phyloP scores from a whole-genome alignment of 2,113 vertebrate species.

The Gila orcuttii region DNA sequence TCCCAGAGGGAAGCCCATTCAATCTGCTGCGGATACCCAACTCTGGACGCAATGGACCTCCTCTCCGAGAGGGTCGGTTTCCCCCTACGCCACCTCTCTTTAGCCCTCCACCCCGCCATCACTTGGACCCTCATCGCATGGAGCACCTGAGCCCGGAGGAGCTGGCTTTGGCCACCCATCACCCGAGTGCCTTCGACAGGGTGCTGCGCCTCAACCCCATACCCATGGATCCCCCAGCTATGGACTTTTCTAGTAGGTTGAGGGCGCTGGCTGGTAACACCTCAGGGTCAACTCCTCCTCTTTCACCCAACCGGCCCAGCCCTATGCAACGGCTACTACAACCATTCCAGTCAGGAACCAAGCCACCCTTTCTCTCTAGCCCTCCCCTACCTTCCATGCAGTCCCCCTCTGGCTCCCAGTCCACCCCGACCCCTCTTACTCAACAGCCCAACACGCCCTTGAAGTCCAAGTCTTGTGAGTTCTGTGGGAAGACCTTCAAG shows the following conservation, averaged over 20 bases:
- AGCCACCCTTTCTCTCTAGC: slow-evolving; percentile 95
- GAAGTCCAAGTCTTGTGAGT: slow-evolving; percentile 99
- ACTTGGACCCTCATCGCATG: slow-evolving; percentile 96
- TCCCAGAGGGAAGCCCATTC: slow-evolving; percentile 99
- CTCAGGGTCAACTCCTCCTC: slow-evolving; percentile 90
- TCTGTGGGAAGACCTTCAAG: slow-evolving; percentile 99
- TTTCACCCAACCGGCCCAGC: slow-evolving; percentile 95
- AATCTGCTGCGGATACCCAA: slow-evolving; percentile 97
- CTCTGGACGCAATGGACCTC: slow-evolving; percentile 89
- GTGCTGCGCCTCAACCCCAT: slow-evolving; percentile 99
- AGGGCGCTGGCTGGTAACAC: slow-evolving; percentile 98
- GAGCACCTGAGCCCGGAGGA: slow-evolving; percentile 98
- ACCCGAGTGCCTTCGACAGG: slow-evolving; percentile 99
- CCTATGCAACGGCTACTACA: slow-evolving; percentile 99
- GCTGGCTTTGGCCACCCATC: slow-evolving; percentile 98
- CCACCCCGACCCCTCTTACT: slow-evolving; percentile 75
- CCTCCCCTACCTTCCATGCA: slow-evolving; percentile 95
- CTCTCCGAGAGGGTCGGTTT: slow-evolving; percentile 89
- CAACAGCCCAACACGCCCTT: slow-evolving; percentile 78
- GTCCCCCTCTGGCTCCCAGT: slow-evolving; percentile 91
- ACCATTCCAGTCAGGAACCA: slow-evolving; percentile 96
- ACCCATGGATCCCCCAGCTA: slow-evolving; percentile 96
- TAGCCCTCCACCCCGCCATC: slow-evolving; percentile 97
- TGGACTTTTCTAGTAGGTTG: slow-evolving; percentile 99
- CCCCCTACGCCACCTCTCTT: slow-evolving; percentile 98